Evolutionary conservation across 53 echinoderm and acorn worm species (phyloP).

Genomic region (Echinarachnius parma): DNA sequence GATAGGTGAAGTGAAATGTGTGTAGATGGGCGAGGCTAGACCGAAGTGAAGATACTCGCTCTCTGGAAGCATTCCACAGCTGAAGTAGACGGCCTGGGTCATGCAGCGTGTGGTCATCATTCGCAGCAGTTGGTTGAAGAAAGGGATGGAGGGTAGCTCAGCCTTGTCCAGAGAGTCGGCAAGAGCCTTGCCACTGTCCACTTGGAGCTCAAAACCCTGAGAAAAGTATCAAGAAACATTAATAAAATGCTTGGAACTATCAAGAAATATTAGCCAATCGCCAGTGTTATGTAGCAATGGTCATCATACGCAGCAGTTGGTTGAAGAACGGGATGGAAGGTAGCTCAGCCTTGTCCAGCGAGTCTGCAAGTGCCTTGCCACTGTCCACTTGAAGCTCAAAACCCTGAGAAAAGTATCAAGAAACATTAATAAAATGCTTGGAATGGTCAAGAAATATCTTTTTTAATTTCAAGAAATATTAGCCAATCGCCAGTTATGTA

Average conservation of each 20-base stretch:
- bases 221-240: too few relatives aligned
- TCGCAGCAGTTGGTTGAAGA: slow-evolving; percentile 83
- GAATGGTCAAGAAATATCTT: too few relatives aligned
- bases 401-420: too few relatives aligned
- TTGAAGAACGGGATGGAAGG: slow-evolving; percentile 83
- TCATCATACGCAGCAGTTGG: slow-evolving; percentile 87
- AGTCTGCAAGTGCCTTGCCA: slow-evolving; percentile 73
- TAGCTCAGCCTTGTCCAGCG: slow-evolving; percentile 77
- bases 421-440: too few relatives aligned
- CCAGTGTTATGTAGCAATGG: too few relatives aligned
- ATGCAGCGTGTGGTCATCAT: slow-evolving; percentile 99
- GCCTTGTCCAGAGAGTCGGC: slow-evolving; percentile 84
- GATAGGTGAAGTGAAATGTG: slow-evolving; percentile 98
- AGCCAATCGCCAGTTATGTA: too few relatives aligned
- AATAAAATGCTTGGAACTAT: too few relatives aligned
- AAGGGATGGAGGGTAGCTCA: slow-evolving; percentile 63
- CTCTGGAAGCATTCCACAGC: slow-evolving; percentile 82
- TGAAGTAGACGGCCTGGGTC: slow-evolving; percentile 97
- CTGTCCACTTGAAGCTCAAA: slow-evolving; percentile 79
- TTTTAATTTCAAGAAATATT: too few relatives aligned
- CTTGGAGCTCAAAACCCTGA: slow-evolving; percentile 74
- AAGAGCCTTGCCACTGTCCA: slow-evolving; percentile 81
- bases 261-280: too few relatives aligned
- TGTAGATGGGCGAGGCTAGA: slow-evolving; percentile 93
- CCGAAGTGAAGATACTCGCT: slow-evolving; percentile 91